These are phyloP conservation scores for Choloepus didactylus DNA, from an alignment of 2,797 vertebrate species.

Conservation along the genomic window DNA sequence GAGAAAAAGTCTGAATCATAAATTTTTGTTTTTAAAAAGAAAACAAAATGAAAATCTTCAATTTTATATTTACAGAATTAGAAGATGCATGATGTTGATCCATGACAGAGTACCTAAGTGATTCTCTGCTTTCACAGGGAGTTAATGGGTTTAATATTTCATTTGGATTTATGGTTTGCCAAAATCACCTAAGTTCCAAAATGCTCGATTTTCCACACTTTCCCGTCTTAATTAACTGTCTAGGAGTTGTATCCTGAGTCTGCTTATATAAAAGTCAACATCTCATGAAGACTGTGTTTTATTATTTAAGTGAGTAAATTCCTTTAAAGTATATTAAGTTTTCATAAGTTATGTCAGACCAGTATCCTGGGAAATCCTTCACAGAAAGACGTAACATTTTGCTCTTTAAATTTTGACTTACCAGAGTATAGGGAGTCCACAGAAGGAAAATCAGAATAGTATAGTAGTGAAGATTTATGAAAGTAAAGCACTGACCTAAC, in stretches of 20 bases:
- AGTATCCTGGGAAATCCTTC: constrained; percentile 26
- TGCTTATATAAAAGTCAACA: constrained; percentile 19
- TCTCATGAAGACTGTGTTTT: neutral
- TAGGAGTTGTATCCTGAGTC: neutral
- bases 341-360: neutral
- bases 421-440: neutral
- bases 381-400: neutral
- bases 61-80: constrained; percentile 10
- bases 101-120: neutral
- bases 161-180: neutral
- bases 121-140: neutral
- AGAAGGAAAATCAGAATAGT: neutral
- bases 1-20: neutral
- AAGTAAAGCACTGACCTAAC: neutral
- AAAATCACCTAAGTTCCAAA: constrained; percentile 34
- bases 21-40: neutral
- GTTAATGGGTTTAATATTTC: neutral
- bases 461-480: neutral
- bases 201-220: neutral
- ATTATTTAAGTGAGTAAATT: neutral
- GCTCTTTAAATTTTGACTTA: neutral
- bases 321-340: constrained; percentile 48
- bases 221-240: neutral
- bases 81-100: neutral
- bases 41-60: constrained; percentile 1